Conservation (phyloP, 2,888 invertebrate genomes). For the Thecophora atra region DNA sequence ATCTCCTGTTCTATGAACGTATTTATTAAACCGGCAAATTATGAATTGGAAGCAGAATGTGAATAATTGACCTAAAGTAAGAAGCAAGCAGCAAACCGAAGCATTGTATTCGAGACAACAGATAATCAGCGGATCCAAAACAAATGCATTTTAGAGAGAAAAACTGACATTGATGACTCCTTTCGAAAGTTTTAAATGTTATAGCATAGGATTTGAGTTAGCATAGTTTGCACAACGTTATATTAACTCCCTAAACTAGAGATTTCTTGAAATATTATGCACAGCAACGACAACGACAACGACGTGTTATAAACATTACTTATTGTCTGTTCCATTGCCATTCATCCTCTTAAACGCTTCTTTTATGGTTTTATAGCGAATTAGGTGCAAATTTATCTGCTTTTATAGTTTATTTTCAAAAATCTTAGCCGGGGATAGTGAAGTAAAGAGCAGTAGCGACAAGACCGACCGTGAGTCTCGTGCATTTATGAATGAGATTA, state of each 20-base stretch:
- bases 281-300: background rate
- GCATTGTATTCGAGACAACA: background rate
- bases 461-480: too few relatives aligned
- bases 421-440: too few relatives aligned
- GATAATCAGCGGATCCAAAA: background rate
- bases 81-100: background rate
- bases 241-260: constrained; percentile 2
- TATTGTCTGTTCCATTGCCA: background rate
- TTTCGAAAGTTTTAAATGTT: constrained; percentile 15
- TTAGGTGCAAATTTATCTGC: too few relatives aligned
- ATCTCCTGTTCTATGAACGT: constrained; percentile 95
- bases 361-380: too few relatives aligned
- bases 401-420: too few relatives aligned
- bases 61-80: background rate
- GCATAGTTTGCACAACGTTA: background rate
- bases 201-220: constrained; percentile 21
- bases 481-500: too few relatives aligned
- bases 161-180: constrained; percentile 14
- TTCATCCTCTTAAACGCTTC: constrained; percentile 17
- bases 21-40: constrained; percentile 72
- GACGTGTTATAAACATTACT: too few relatives aligned
- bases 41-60: background rate
- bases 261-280: background rate
- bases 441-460: too few relatives aligned
- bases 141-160: constrained; percentile 22